These are phyloP conservation scores for Lydus trimaculatus DNA, from an alignment of 2,888 invertebrate species.

Conservation along the genomic window DNA sequence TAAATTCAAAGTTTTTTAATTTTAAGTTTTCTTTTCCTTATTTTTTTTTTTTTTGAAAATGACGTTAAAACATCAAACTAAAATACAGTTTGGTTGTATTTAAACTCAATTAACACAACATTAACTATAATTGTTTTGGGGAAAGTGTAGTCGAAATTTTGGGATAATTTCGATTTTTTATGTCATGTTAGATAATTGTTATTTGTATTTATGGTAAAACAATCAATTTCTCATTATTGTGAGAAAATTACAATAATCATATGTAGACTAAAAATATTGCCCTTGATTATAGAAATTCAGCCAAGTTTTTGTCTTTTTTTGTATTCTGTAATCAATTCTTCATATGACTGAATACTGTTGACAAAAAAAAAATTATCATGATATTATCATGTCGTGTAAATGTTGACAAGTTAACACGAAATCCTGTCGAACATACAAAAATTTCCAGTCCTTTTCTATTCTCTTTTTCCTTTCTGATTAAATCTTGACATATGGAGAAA, in stretches of 20 bases:
- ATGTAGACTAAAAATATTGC: no score
- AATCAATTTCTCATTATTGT: no score
- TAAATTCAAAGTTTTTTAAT: constrained; percentile 4
- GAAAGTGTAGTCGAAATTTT: neutral
- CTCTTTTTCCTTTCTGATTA: neutral
- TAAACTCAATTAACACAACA: neutral
- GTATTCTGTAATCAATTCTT: no score
- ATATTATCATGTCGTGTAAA: neutral
- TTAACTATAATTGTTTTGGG: neutral
- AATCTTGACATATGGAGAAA: neutral
- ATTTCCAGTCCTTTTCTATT: neutral
- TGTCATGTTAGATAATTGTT: neutral
- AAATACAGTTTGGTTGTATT: neutral
- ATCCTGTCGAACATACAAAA: neutral
- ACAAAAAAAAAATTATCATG: neutral
- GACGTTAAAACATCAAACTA: neutral
- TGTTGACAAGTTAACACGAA: neutral
- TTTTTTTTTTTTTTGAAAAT: neutral
- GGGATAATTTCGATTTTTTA: no score
- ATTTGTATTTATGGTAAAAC: neutral
- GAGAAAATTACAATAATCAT: no score
- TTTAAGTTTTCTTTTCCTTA: neutral
- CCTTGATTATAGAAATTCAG: no score
- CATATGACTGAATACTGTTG: neutral
- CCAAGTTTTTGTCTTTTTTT: no score